Evolutionary conservation across 2,888 invertebrate species (phyloP), one percentile per base, ranked within the genome.

Genomic region (Caenorhabditis panamensis): DNA sequence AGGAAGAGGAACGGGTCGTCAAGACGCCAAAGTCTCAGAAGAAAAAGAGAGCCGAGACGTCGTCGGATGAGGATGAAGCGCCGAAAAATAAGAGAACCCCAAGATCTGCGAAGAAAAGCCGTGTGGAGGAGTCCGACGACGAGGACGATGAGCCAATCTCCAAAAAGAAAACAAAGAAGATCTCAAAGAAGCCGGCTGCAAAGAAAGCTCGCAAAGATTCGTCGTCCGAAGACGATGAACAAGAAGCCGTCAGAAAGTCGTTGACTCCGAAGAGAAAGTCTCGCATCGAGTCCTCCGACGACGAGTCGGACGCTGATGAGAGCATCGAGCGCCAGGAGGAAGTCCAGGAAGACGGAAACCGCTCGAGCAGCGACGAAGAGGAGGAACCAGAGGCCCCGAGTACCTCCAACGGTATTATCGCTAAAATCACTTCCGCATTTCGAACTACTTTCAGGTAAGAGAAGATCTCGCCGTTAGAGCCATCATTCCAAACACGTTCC

Each of bases 241-340:
- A 1, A 5, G 26, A 54, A 4, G 26, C 9, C n/a, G n/a, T 6
- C 11, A 6, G 8, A 26, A 13, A 9, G 31, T 9, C 31, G n/a
- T n/a, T n/a, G n/a, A 22, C 49, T 49, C 22, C 49, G 4, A 49
- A 49, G 49, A 20, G 20, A 22, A 49, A 49, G 49, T 49, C 49
- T 49, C 20, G 22, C 20, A 5, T 16, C 16, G 54, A 66, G n/a
- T 49, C 22, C 16, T 18, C 28, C n/a, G 61, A 69, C 11, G 61
- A 69, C 18, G 53, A 44, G 18, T 5, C 8, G 1, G 59, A 56
- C 0, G 67, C 47, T 1, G 67, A 61, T 11, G 64, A 64, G n/a
- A 24, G 22, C 11, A 20, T n/a, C 31, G 20, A 53, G 36, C n/a
- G 28, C 16, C 41, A 69, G 24, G 31, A 68, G 36, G 31, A 68